These are phyloP conservation scores for Tinea semifulvella DNA, from an alignment of 2,888 invertebrate genomes.

Conservation along the genomic window DNA sequence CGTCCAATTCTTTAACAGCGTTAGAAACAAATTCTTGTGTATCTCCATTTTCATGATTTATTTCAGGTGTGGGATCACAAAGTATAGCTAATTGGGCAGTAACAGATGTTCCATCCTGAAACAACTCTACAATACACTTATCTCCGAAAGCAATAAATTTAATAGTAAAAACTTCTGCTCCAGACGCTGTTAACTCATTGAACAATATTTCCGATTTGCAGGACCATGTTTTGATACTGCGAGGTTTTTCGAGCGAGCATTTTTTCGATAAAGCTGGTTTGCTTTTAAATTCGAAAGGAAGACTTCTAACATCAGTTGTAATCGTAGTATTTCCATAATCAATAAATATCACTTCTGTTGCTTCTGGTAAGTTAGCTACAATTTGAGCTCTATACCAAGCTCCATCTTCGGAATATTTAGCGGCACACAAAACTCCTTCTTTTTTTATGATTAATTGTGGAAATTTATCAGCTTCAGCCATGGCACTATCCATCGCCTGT, in stretches of 20 bases:
- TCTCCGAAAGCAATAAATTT: constrained; percentile 73
- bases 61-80: constrained; percentile 34
- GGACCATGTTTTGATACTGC: constrained; percentile 70
- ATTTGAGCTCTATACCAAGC: constrained; percentile 75
- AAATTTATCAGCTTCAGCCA: constrained; percentile 64
- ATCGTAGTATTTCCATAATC: constrained; percentile 74
- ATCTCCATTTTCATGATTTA: too few species aligned
- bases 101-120: constrained; percentile 69
- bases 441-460: constrained; percentile 49
- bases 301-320: constrained; percentile 63
- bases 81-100: constrained; percentile 65
- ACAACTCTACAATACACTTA: constrained; percentile 71
- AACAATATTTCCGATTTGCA: constrained; percentile 72
- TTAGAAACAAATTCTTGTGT: too few species aligned
- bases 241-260: constrained; percentile 69
- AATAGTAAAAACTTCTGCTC: constrained; percentile 74
- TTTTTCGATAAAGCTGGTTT: constrained; percentile 69
- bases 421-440: constrained; percentile 69
- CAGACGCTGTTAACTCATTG: constrained; percentile 72
- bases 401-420: constrained; percentile 71
- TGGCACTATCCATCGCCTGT: constrained; percentile 65
- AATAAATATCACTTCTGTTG: constrained; percentile 71
- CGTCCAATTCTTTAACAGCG: too few species aligned
- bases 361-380: constrained; percentile 60
- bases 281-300: constrained; percentile 68